phyloP scores from a whole-genome alignment of 1,140 invertebrate genomes.

The Popillia japonica region DNA sequence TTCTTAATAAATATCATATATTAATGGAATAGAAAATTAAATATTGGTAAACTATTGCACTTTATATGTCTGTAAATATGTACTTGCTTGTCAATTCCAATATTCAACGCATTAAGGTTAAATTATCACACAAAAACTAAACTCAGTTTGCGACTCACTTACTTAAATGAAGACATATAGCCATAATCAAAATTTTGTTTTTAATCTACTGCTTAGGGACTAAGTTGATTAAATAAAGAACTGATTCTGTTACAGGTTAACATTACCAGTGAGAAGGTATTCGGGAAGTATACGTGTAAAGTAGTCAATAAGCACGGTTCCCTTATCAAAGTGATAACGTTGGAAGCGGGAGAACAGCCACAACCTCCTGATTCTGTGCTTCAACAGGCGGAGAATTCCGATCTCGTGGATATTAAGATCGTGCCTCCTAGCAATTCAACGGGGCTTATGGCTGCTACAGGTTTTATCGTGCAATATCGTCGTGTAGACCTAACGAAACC shows the following conservation, averaged over 20 bases:
- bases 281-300: constrained; percentile 33
- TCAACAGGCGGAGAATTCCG: neutral
- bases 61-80: no score
- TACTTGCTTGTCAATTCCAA: no score
- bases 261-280: constrained; percentile 12
- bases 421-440: neutral
- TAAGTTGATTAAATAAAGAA: no score
- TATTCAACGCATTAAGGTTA: no score
- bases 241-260: constrained; percentile 37
- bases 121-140: no score
- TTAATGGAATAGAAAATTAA: no score
- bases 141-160: no score
- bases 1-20: no score
- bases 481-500: neutral
- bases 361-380: neutral
- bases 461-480: neutral
- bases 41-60: no score
- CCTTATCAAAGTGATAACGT: neutral
- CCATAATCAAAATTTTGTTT: no score
- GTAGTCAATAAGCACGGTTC: neutral
- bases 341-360: constrained; percentile 17
- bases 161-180: no score
- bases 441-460: constrained; percentile 7
- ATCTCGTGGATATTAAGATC: neutral
- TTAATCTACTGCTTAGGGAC: no score